phyloP scores from a whole-genome alignment of 2,797 vertebrate genomes.

The Acomys russatus region DNA sequence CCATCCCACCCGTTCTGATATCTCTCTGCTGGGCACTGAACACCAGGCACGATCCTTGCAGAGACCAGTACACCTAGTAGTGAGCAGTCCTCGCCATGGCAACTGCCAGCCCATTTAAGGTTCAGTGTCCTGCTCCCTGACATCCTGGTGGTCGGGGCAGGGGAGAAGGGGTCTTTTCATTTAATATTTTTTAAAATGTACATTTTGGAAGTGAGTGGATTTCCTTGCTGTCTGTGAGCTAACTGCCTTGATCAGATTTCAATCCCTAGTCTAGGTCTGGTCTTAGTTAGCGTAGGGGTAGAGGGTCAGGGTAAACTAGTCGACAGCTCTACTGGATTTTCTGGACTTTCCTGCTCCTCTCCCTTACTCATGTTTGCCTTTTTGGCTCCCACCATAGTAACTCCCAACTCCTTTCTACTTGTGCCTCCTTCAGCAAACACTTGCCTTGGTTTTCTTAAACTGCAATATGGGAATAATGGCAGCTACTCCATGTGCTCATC shows the following conservation, averaged over 20 bases:
- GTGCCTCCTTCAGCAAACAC: neutral
- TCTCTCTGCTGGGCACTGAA: neutral
- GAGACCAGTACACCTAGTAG: neutral
- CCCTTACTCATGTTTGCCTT: neutral
- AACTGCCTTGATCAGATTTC: conserved; percentile 58
- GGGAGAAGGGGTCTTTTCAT: neutral
- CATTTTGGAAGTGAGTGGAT: conserved; percentile 66
- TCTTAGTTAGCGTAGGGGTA: conserved; percentile 8
- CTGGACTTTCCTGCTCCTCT: neutral
- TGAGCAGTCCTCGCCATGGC: neutral
- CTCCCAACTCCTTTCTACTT: neutral
- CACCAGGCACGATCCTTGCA: neutral
- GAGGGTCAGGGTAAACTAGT: neutral
- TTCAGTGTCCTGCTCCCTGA: neutral
- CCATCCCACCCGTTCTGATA: neutral
- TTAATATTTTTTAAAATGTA: conserved; percentile 16
- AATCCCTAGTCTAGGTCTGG: conserved; percentile 4
- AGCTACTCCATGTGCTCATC: neutral
- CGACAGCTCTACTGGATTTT: neutral
- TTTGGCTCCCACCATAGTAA: neutral
- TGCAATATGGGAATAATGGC: neutral
- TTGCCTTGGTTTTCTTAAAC: conserved; percentile 4
- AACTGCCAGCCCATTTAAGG: neutral
- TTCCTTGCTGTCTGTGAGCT: conserved; percentile 54
- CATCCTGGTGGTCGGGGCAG: neutral